phyloP scores from a whole-genome alignment of 2,888 invertebrate genomes.

The Euplexia lucipara region DNA sequence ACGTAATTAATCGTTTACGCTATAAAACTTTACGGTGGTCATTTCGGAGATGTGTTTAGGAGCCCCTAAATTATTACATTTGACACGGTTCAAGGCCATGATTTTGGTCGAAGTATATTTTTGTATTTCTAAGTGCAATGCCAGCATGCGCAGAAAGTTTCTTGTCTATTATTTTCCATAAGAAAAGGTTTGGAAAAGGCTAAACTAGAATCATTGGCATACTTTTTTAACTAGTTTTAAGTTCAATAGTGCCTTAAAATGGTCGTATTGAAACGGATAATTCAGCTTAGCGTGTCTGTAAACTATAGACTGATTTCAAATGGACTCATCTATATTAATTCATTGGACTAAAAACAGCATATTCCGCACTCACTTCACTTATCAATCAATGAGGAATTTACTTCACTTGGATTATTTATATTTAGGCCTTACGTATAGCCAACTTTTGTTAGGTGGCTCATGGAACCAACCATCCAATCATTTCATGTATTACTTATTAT shows the following conservation, averaged over 20 bases:
- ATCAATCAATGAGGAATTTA: background rate
- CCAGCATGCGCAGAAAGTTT: background rate
- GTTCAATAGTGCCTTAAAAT: too few relatives aligned
- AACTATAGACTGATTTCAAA: too few relatives aligned
- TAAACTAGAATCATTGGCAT: too few relatives aligned
- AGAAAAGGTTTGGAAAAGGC: too few relatives aligned
- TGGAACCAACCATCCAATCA: background rate
- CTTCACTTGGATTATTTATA: background rate
- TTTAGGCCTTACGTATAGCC: background rate
- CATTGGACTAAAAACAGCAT: background rate
- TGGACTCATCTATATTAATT: too few relatives aligned
- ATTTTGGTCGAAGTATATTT: background rate
- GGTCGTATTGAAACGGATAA: too few relatives aligned
- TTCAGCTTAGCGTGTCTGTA: too few relatives aligned
- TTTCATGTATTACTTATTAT: background rate
- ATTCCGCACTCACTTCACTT: background rate
- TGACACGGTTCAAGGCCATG: background rate
- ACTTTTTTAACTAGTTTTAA: too few relatives aligned
- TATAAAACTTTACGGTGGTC: slow-evolving; percentile 20
- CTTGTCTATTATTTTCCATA: too few relatives aligned
- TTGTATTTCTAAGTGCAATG: background rate
- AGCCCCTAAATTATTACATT: background rate
- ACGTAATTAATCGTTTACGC: slow-evolving; percentile 34
- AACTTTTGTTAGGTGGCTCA: background rate
- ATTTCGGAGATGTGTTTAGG: slow-evolving; percentile 3